A percentile compares a stretch with the other conserved stretches of the same genome.
phyloP scores from a whole-genome alignment of 2,888 invertebrate species.

The Clistopyga incitator region DNA sequence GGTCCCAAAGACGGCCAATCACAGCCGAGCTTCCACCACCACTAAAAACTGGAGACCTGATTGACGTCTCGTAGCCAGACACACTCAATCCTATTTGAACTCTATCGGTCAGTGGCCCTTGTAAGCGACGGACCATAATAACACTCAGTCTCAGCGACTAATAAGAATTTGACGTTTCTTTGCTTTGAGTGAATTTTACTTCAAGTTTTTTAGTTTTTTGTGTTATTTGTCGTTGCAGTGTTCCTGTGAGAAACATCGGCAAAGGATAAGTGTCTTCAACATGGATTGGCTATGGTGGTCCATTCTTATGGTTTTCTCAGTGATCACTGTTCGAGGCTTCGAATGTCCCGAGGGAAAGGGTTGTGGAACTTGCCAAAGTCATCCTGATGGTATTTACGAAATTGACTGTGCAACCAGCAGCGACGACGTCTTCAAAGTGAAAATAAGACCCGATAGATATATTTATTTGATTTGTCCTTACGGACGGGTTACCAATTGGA shows the following conservation, averaged over 20 bases:
- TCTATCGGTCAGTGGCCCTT: not conserved
- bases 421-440: conserved; percentile 67
- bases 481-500: conserved; percentile 66
- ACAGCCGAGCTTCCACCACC: not conserved
- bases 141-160: not conserved
- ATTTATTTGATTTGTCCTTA: conserved; percentile 69
- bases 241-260: not conserved
- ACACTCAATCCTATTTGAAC: not conserved
- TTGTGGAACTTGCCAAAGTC: conserved; percentile 65
- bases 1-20: conserved; percentile 5
- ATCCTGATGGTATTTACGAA: conserved; percentile 62
- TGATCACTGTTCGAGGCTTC: conserved; percentile 23
- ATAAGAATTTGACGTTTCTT: not conserved
- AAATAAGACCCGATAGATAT: conserved; percentile 64
- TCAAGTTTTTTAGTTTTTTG: not conserved
- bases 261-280: not conserved
- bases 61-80: not conserved
- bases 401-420: conserved; percentile 67
- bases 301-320: conserved; percentile 44
- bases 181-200: not conserved
- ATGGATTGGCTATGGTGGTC: conserved; percentile 58
- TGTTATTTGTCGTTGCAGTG: conserved; percentile 25
- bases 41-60: not conserved
- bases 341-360: conserved; percentile 69
- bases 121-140: not conserved